A percentile compares a stretch with the other conserved stretches of the same genome.
phyloP scores from a whole-genome alignment of 2,888 invertebrate species.

The Caenorhabditis afra region DNA sequence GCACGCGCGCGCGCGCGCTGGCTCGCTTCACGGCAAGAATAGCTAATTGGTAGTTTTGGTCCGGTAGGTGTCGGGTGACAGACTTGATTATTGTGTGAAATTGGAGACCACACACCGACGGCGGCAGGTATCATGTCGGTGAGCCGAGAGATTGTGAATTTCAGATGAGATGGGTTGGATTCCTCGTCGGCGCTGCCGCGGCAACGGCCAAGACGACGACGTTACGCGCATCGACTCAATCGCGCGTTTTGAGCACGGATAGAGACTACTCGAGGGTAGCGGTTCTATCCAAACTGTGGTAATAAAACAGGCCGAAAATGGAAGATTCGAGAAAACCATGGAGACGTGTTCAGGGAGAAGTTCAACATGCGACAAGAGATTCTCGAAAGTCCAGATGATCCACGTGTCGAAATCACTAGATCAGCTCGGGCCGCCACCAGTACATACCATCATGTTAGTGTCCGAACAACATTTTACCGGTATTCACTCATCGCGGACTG shows the following conservation, averaged over 20 bases:
- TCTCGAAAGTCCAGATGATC: neutral
- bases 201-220: too few species aligned
- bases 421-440: too few species aligned
- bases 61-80: constrained; percentile 40
- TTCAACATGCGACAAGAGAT: neutral
- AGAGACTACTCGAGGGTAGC: neutral
- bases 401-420: neutral
- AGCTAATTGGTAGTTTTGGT: constrained; percentile 37
- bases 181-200: too few species aligned
- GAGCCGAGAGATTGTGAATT: constrained; percentile 10
- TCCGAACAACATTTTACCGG: too few species aligned
- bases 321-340: neutral
- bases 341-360: constrained; percentile 1
- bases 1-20: too few species aligned
- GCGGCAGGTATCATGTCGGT: too few species aligned
- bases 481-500: too few species aligned
- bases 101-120: constrained; percentile 9
- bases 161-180: constrained; percentile 16
- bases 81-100: constrained; percentile 55
- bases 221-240: neutral
- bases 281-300: constrained; percentile 3
- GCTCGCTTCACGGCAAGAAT: constrained; percentile 25
- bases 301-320: too few species aligned
- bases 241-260: constrained; percentile 5
- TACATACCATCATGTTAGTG: too few species aligned